These are phyloP conservation scores for Petrocephalus schoutedeni DNA, from an alignment of 2,797 vertebrate genomes.

Conservation along the genomic window DNA sequence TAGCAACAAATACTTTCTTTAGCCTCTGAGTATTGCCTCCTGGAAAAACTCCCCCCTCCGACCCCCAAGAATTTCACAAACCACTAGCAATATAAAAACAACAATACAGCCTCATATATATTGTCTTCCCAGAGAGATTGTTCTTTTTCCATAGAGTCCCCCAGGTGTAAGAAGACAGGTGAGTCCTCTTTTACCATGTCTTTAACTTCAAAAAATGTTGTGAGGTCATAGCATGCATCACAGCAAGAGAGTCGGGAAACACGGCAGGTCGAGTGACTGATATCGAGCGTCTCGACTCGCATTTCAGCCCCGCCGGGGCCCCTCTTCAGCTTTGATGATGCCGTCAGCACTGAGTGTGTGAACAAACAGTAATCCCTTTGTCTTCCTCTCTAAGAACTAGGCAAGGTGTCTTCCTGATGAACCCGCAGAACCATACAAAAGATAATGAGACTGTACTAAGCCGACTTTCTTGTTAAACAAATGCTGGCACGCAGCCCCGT, in stretches of 20 bases:
- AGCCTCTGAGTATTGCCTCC: not conserved
- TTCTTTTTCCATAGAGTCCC: not conserved
- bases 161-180: not conserved
- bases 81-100: not conserved
- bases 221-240: not conserved
- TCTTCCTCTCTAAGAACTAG: not conserved
- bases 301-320: not conserved
- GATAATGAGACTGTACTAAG: not conserved
- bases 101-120: not conserved
- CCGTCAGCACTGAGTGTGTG: not conserved
- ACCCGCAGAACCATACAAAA: not conserved
- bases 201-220: slow-evolving; percentile 2
- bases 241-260: not conserved
- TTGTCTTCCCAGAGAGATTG: not conserved
- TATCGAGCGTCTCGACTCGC: not conserved
- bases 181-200: not conserved
- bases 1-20: not conserved
- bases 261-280: not conserved
- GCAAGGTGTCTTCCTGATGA: not conserved
- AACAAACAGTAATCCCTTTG: not conserved
- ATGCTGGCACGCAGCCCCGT: not conserved
- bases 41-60: not conserved
- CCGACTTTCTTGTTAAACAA: not conserved
- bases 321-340: not conserved
- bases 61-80: not conserved